phyloP scores from a whole-genome alignment of 2,113 vertebrate species.

The Campylorhamphus procurvoides region DNA sequence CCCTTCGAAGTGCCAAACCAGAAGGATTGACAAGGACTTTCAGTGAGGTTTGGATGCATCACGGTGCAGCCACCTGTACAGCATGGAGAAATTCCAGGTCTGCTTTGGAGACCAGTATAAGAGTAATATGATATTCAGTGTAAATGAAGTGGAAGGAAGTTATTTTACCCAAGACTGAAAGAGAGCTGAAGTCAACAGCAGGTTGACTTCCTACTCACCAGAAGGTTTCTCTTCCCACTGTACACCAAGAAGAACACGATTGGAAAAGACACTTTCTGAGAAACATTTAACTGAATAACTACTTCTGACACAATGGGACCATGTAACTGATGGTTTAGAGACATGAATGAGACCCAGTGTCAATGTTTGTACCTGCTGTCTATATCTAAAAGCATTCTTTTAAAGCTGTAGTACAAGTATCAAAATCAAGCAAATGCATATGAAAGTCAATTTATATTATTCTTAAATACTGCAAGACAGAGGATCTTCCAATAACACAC shows the following conservation, averaged over 20 bases:
- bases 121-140: neutral
- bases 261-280: neutral
- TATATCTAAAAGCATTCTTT: neutral
- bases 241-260: neutral
- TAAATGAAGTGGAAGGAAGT: neutral
- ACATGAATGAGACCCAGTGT: neutral
- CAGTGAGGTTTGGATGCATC: neutral
- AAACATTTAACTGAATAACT: neutral
- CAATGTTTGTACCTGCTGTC: neutral
- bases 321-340: neutral
- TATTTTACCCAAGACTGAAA: neutral
- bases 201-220: slow-evolving; percentile 25
- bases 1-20: neutral
- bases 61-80: neutral
- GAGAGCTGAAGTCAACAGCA: slow-evolving; percentile 26
- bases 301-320: neutral
- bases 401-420: neutral
- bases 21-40: fast-evolving
- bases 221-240: slow-evolving; percentile 7
- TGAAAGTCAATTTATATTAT: neutral
- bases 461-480: neutral
- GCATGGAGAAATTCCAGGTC: neutral
- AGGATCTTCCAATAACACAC: neutral
- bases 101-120: neutral
- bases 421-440: neutral